Base-by-base conservation (phyloP, 2,113 vertebrate species). In the Albula glossodonta region DNA sequence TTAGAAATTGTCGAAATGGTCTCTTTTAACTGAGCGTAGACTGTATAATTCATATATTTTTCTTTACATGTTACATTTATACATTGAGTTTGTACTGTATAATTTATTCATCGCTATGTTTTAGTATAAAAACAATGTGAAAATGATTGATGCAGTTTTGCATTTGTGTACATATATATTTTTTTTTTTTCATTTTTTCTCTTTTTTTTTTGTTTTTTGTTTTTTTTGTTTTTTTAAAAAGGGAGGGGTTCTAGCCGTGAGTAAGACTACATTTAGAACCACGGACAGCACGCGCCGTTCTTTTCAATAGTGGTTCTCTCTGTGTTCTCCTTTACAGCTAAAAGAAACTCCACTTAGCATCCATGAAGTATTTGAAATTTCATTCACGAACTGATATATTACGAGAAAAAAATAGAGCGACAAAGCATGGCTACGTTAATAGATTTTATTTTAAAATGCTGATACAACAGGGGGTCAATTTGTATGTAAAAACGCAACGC, bases 271-370 rank as follows among this genome's bases (percentile, higher is more conserved):
- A 80, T 51, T 51, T 49, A 80, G 79, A 3, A 80, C 79, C 79
- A 80, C 48, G 79, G 79, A 80, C 79, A 77, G 52, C 51, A 84
- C 12, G 19, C 83, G 51, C 51, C 5, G 9, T 78, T 84, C 12
- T 53, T 17, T 84, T 84, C n/a, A n/a, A 8, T 19, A 74, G 48
- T 70, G 3, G 0, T 13, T 51, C 51, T 9, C 25, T 22, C 51
- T 70, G 41, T 63, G 17, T 51, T 70, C 41, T 83, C 19, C 15
- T 11, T 9, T 70, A 4, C 3, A 22, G 6, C 63, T 70, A 3
- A 70, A n/a, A 78, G 12, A 78, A 78, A 41, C 12, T 70, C 15
- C 6, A 19, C 66, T 17, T 12, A 78, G 5, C 5, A 78, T 78
- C 77, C 0, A 78, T 7, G 15, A 49, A 6, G 48, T 49, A 2